These are phyloP conservation scores for Chironomus tepperi DNA, from an alignment of 1,140 invertebrate species.

Conservation along the genomic window DNA sequence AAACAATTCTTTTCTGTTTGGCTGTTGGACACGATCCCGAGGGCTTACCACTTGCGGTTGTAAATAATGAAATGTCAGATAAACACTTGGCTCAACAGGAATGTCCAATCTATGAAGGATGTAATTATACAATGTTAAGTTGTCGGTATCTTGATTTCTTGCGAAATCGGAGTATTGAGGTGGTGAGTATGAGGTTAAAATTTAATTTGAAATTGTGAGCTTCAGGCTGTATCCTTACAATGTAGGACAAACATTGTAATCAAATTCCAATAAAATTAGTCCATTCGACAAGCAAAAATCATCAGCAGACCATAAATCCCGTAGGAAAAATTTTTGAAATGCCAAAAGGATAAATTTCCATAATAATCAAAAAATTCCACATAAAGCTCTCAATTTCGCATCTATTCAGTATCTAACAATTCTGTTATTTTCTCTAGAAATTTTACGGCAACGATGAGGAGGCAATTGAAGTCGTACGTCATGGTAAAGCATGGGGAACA, in stretches of 20 bases:
- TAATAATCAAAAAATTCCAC: conserved; percentile 6
- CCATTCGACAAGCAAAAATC: no score
- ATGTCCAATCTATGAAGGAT: conserved; percentile 46
- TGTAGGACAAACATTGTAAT: no score
- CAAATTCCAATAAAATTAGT: no score
- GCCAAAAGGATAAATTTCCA: conserved; percentile 23
- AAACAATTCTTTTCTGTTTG: conserved; percentile 89
- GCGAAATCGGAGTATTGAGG: conserved; percentile 49
- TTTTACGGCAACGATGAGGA: conserved; percentile 42
- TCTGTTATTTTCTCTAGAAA: no score
- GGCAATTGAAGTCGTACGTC: conserved; percentile 59
- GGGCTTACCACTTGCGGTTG: conserved; percentile 71
- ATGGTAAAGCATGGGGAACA: conserved; percentile 72
- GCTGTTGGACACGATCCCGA: conserved; percentile 86
- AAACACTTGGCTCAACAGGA: conserved; percentile 45
- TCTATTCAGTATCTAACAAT: no score
- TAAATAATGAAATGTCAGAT: conserved; percentile 68
- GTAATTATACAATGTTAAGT: conserved; percentile 58
- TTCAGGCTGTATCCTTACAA: no score
- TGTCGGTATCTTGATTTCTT: conserved; percentile 67
- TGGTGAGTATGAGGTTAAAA: conserved; percentile 42
- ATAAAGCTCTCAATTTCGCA: conserved; percentile 31
- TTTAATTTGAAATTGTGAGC: no score
- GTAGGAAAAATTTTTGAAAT: background rate
- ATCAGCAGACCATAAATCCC: no score